These are phyloP conservation scores for Ploceus nigricollis DNA, from an alignment of 2,113 vertebrate genomes.

Conservation along the genomic window DNA sequence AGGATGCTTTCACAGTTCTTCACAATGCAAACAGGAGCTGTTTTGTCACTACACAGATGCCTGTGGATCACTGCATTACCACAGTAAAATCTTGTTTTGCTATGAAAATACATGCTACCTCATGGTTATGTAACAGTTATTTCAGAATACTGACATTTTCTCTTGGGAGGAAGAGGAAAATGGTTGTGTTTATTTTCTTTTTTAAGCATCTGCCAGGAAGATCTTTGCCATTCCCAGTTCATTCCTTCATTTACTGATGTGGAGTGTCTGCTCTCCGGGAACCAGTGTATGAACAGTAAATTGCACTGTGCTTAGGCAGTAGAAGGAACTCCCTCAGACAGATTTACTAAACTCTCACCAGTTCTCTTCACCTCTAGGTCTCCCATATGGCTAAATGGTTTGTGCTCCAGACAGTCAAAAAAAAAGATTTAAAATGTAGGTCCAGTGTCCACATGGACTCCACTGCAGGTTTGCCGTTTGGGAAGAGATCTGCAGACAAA, in stretches of 20 bases:
- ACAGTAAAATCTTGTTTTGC: background rate
- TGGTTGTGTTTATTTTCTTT: background rate
- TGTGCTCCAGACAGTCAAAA: background rate
- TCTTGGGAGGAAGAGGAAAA: background rate
- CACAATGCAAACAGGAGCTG: background rate
- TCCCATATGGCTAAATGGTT: background rate
- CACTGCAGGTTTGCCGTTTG: background rate
- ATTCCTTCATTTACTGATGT: background rate
- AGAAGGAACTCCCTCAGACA: background rate
- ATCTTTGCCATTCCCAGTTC: background rate
- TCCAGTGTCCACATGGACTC: background rate
- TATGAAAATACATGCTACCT: background rate
- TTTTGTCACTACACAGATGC: background rate
- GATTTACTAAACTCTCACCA: background rate
- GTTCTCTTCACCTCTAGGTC: background rate
- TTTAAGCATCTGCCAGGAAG: background rate
- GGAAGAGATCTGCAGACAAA: background rate
- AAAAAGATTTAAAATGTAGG: background rate
- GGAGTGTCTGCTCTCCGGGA: background rate
- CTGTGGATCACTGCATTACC: background rate
- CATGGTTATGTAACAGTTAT: background rate
- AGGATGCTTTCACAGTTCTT: background rate
- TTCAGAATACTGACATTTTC: background rate
- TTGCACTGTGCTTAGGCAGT: background rate
- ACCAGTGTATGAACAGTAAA: background rate